Evolutionary conservation across 2,888 invertebrate genomes (phyloP).

Genomic region (Malthinus flaveolus): DNA sequence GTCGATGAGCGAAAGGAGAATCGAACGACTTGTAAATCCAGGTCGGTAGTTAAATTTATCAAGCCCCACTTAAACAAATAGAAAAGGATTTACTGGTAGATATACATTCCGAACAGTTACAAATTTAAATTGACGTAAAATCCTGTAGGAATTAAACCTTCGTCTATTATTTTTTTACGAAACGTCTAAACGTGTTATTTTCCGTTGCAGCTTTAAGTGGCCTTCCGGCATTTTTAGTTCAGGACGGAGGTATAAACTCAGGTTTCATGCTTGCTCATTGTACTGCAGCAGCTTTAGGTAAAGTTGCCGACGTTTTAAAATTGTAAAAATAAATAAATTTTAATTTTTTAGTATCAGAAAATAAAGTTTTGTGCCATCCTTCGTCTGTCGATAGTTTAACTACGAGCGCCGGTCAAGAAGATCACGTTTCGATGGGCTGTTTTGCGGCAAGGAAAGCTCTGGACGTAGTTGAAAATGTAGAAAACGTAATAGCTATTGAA

Average conservation of each 20-base stretch:
- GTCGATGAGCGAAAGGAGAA: slow-evolving; percentile 67
- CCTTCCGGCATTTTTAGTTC: slow-evolving; percentile 66
- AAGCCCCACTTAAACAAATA: neutral
- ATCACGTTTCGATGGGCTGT: slow-evolving; percentile 73
- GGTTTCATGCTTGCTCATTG: slow-evolving; percentile 72
- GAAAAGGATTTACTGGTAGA: neutral
- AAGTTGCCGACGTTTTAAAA: neutral
- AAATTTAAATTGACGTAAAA: neutral
- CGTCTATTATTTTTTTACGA: slow-evolving; percentile 3
- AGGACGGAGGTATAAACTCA: slow-evolving; percentile 69
- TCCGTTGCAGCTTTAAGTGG: slow-evolving; percentile 56
- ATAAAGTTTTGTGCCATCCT: slow-evolving; percentile 70
- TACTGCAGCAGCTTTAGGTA: slow-evolving; percentile 67
- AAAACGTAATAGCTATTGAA: slow-evolving; percentile 66
- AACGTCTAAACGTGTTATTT: too few relatives aligned
- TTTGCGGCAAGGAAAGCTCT: slow-evolving; percentile 67
- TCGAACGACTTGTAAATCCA: slow-evolving; percentile 66
- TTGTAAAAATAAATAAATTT: neutral
- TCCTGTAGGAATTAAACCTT: neutral
- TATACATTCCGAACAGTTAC: too few relatives aligned
- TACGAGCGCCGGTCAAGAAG: slow-evolving; percentile 69
- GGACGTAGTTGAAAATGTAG: slow-evolving; percentile 58
- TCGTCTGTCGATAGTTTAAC: slow-evolving; percentile 67
- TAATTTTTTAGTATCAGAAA: slow-evolving; percentile 62
- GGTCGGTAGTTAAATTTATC: slow-evolving; percentile 43